Base-by-base conservation (phyloP, 2,113 vertebrate genomes). In the Tor tambroides region DNA sequence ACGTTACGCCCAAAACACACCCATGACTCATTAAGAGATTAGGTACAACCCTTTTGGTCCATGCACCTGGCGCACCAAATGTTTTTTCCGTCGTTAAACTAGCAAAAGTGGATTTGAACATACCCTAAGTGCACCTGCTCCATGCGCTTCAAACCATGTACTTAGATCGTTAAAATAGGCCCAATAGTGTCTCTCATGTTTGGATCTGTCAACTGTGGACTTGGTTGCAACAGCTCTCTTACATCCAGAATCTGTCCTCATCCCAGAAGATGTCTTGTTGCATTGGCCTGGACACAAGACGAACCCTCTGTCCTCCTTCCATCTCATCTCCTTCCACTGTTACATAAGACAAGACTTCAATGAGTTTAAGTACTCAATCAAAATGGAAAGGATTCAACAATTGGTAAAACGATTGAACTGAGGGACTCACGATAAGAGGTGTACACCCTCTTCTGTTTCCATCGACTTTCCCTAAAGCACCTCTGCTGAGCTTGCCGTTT, bases 181-280 rank as follows among this genome's bases (percentile, higher is more conserved):
- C n/a, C n/a, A n/a, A n/a, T n/a, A n/a, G n/a, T 87, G 28, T 51
- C 61, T 38, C 3, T 46, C 41, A 59, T 8, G 21, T 74, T 26
- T 72, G 87, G 38, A 23, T 85, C 72, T 32, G 76, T 69, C 56
- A 85, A 11, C 38, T 69, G 81, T 72, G 49, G 72, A 61, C 77
- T 89, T 65, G 85, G 65, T 49, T 91, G 86, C 41, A 84, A 85
- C 59, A 91, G 83, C 35, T 92, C 78, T 46, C 72, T 77, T 4
- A 88, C 91, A 3, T 96, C 95, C 71, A 93, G n/a, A 0, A 90
- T 92, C 41, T 94, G 92, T 0, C 91, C 94, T 93, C 93, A 49
- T 96, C 94, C 94, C 95, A 96, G 88, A 95, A 92, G 19, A 94
- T 61, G 82, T 96, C 88, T 69, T 89, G 92, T 0, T 3, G 85